Percentiles rank a stretch among this genome's conserved stretches.
phyloP scores from a whole-genome alignment of 2,888 invertebrate genomes.

The Resseliella maxima region DNA sequence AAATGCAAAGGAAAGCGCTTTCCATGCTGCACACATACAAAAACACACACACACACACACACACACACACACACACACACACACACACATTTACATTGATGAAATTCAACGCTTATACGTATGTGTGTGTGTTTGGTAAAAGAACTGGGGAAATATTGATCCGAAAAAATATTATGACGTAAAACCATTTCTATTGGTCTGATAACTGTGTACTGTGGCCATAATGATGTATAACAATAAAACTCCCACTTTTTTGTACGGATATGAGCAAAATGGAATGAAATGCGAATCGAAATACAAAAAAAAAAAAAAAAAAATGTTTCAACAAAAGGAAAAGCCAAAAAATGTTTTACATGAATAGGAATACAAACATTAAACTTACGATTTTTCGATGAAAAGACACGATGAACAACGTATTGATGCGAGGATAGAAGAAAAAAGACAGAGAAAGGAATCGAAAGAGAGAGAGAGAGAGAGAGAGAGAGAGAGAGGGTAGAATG shows the following conservation, averaged over 20 bases:
- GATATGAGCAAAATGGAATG: not conserved
- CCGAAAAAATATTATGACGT: slow-evolving; percentile 43
- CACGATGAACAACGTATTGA: too few species aligned
- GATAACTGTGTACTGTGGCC: slow-evolving; percentile 7
- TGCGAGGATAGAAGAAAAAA: too few species aligned
- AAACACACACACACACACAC: not conserved
- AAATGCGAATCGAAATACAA: not conserved
- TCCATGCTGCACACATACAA: slow-evolving; percentile 34
- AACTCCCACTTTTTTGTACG: slow-evolving; percentile 53
- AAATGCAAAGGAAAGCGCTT: slow-evolving; percentile 31
- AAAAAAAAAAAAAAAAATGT: not conserved
- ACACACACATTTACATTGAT: not conserved
- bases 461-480: not conserved
- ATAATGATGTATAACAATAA: slow-evolving; percentile 28
- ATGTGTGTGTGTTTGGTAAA: not conserved
- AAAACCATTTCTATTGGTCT: slow-evolving; percentile 46
- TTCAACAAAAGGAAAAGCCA: not conserved
- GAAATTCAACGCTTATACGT: not conserved
- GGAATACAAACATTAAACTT: not conserved
- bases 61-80: not conserved
- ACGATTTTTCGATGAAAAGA: not conserved
- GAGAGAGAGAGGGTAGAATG: not conserved
- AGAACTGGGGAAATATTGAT: slow-evolving; percentile 47
- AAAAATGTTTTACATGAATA: not conserved
- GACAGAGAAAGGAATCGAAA: too few species aligned